Base-by-base conservation (phyloP, 1,140 invertebrate genomes). In the Coelopa frigida region DNA sequence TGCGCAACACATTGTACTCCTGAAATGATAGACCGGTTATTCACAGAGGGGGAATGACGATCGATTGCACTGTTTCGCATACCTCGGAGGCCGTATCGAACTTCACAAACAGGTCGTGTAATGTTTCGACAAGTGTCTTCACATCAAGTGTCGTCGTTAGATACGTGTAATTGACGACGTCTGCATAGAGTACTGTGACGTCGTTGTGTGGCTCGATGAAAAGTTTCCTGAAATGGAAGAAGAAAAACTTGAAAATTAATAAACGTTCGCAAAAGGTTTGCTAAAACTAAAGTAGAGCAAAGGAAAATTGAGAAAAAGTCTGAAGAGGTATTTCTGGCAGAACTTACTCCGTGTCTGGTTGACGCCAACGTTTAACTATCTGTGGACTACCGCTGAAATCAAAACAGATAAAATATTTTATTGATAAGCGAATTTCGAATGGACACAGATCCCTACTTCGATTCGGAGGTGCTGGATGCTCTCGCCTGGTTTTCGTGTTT, bases 101-200 rank as follows among this genome's bases (percentile, higher is more conserved):
- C 57, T 87, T 81, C 5, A 90, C 89, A 69, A 95, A 98, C 0
- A 98, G 74, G 64, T 96, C 91, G 61, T 97, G 95, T 4, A 98
- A 72, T 0, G 89, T 84, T 67, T 92, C 84, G 2, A 98, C 89
- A 24, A 98, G 75, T 50, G 89, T 83, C 59, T 84, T 83, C 0
- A 89, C 85, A 0, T 82, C 78, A 35, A 96, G 71, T 5, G 81
- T 84, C 0, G 85, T 85, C 0, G 92, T 93, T 56, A 97, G 76
- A 31, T 84, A 79, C 1, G 94, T 95, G 62, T 94, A 98, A 62
- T 96, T 95, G 1, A 96, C 93, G 37, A 97, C 92, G 72, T 97
- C 94, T 0, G 94, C 93, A 70, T 94, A 98, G 4, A 97, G 70
- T 50, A 98, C 93, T 40, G 88, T 90, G 4, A 97, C 92, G 68